Evolutionary conservation across 2,888 invertebrate genomes (phyloP), one percentile per base, ranked within the genome.

Genomic region (Tiliacea aurago): DNA sequence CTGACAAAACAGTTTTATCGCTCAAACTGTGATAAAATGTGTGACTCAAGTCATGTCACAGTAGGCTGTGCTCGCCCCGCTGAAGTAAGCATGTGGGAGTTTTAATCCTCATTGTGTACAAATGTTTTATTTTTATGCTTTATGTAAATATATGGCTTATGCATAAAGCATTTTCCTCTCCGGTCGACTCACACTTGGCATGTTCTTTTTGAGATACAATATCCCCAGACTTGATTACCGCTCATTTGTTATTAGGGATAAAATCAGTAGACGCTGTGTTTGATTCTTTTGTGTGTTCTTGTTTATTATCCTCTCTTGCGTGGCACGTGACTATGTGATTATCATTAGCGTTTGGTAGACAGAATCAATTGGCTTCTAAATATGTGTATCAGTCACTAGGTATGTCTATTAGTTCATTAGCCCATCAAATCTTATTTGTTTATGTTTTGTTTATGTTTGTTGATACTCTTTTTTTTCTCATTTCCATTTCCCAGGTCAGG

Each of bases 181-280:
- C 43, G 43, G 11, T 43, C 13, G 18, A 59, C 58, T 49, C 49
- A 37, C 45, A 33, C 55, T 65, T 76, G 23, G 15, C 61, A 61
- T 11, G 18, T 73, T 70, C 41, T 70, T 63, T 84, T 75, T 71
- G 55, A 61, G 65, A 73, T 68, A 77, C 72, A 78, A 83, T 83
- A 83, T 66, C 58, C 47, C 11, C 33, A 56, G 37, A 73, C 33
- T 76, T 76, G 73, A 79, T 86, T 84, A 76, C 66, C 47, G 51
- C 64, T 79, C 75, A 78, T 84, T 77, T 78, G 63, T 82, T 78
- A 71, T 73, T 64, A 75, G 23, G 75, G 70, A 73, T 76, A 75
- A 73, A 84, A 71, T 83, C 70, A 73, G 72, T 71, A 73, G 63
- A 64, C 43, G 49, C 18, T 59, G 65, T 73, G 47, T 67, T 72